Evolutionary conservation across 2,888 invertebrate species (phyloP), one percentile per base, ranked within the genome.

Genomic region (Rhyacophila evoluta): DNA sequence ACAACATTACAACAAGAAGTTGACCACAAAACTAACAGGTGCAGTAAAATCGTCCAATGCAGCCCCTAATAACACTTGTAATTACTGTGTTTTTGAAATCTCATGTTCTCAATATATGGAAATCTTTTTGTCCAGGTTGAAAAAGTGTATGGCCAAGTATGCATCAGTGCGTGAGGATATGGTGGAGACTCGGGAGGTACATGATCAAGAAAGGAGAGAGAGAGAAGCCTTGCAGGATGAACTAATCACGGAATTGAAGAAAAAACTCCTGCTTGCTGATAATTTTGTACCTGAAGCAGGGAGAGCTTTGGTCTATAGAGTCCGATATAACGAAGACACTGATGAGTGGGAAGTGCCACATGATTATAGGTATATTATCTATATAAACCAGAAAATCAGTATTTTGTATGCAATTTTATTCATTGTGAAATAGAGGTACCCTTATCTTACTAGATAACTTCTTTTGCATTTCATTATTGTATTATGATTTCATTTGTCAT

Each of bases 1-100:
- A 93, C 95, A 6, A 96, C 95, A 73, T 89, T 99, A 77, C 97
- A 98, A 85, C 98, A 98, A 86, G 98, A 99, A 88, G 98, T 99
- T 1, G 99, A 99, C 85, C 94, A 97, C 78, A 99, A 99, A 87
- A 96, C 98, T 27, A 95, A 95, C 84, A 89, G 89, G 87, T 88
- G 39, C n/a, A n/a, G n/a, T n/a, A n/a, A n/a, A n/a, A n/a, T n/a
- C n/a, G n/a, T n/a, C n/a, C n/a, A n/a, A n/a, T n/a, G n/a, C n/a
- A n/a, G n/a, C n/a, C n/a, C n/a, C n/a, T n/a, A n/a, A n/a, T n/a
- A n/a, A n/a, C n/a, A n/a, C n/a, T n/a, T n/a, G n/a, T n/a, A n/a
- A n/a, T n/a, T n/a, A n/a, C n/a, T n/a, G n/a, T n/a, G n/a, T n/a
- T n/a, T n/a, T n/a, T n/a, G n/a, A n/a, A n/a, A n/a, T n/a, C n/a